Evolutionary conservation across 1,140 invertebrate species (phyloP).

Genomic region (Zaprionus camerounensis): DNA sequence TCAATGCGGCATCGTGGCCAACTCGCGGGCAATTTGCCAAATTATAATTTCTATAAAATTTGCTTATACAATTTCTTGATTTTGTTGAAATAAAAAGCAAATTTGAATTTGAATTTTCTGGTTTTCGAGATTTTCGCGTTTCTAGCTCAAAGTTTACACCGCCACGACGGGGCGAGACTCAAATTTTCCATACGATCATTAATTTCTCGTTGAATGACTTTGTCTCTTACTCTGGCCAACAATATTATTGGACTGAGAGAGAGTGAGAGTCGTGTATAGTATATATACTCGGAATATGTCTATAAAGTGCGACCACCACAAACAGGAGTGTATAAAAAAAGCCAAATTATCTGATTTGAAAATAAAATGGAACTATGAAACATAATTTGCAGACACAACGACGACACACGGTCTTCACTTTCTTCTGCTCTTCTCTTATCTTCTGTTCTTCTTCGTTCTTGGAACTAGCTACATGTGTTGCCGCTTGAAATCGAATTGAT

Average conservation of each 20-base stretch:
- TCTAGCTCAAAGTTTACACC: conserved; percentile 54
- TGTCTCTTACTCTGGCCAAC: conserved; percentile 52
- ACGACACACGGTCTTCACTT: conserved; percentile 57
- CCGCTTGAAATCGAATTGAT: conserved; percentile 54
- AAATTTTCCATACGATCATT: conserved; percentile 74
- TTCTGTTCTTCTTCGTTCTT: conserved; percentile 5
- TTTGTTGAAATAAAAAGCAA: conserved; percentile 63
- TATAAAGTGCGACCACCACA: conserved; percentile 29
- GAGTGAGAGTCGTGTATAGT: conserved; percentile 9
- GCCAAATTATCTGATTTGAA: conserved; percentile 8
- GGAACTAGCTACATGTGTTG: conserved; percentile 30
- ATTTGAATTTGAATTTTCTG: conserved; percentile 33
- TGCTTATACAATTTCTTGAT: conserved; percentile 52
- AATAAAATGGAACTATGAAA: conserved; percentile 69
- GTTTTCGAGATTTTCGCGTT: conserved; percentile 4
- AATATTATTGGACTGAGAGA: conserved; percentile 32
- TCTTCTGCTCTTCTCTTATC: conserved; percentile 10
- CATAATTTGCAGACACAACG: conserved; percentile 70
- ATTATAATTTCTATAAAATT: conserved; percentile 77
- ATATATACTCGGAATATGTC: conserved; percentile 34
- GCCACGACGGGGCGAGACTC: conserved; percentile 32
- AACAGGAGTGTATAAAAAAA: conserved; percentile 6
- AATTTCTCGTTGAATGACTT: conserved; percentile 71
- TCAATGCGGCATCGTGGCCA: conserved; percentile 39
- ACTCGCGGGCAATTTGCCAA: conserved; percentile 61